Evolutionary conservation across 2,797 vertebrate species (phyloP), one percentile per base, ranked within the genome.

Genomic region (Amphiprion clarkii): DNA sequence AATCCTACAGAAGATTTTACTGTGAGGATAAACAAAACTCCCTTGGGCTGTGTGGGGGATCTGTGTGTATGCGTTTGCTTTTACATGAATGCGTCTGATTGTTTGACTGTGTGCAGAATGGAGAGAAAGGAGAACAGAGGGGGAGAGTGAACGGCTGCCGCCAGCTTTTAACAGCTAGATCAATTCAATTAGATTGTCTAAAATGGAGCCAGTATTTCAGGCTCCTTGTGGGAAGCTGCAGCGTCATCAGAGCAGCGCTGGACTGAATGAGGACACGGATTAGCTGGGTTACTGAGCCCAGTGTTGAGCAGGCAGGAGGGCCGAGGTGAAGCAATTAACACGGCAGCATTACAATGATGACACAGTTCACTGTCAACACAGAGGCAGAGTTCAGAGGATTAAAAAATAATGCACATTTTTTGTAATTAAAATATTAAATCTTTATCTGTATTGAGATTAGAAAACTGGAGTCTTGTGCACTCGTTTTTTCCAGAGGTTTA

Each of bases 121-220:
- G 27, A 73, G 76, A 77, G 48, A 67, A 49, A 67, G 55, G 27
- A 73, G 76, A 77, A 76, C 36, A 21, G 61, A 56, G 64, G 40
- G 52, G 53, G 39, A n/a, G 52, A 16, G 62, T 33, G 68, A 68
- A 64, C 46, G 65, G 66, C 82, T 65, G 83, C 65, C 63, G 76
- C 86, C 87, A 81, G 86, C 67, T 74, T 76, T 78, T 83, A 87
- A 79, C 85, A 79, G 86, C 74, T 65, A 72, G 78, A 89, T 90
- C 86, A 84, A 77, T 88, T 92, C 81, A 87, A 91, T 90, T 88
- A 87, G 84, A 87, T 78, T 10, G 83, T 91, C 68, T 88, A 58
- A 85, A 87, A 89, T 56, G 60, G 85, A 89, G 89, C 79, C 85
- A 85, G 86, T 77, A 76, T 81, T 87, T 78, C 82, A 83, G 88